phyloP scores from a whole-genome alignment of 2,888 invertebrate species.

The Luperina testacea region DNA sequence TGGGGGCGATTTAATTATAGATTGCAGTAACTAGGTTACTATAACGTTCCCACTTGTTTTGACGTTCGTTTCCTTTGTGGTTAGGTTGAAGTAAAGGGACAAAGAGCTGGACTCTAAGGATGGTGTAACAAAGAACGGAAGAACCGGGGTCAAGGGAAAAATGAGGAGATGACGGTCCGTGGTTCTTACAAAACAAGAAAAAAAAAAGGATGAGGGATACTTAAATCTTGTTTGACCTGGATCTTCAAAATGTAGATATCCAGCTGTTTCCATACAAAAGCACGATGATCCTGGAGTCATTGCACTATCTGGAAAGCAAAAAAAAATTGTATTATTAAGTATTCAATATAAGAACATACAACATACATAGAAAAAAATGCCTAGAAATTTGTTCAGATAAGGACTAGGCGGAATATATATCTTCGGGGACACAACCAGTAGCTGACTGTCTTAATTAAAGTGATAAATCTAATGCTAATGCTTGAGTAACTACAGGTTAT shows the following conservation, averaged over 20 bases:
- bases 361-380: background rate
- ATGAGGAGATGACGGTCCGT: background rate
- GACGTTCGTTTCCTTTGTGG: conserved; percentile 15
- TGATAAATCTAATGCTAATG: background rate
- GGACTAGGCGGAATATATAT: background rate
- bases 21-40: conserved; percentile 41
- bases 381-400: too few relatives aligned
- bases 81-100: background rate
- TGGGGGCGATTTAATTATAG: conserved; percentile 41
- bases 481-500: background rate
- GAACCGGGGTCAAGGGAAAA: background rate
- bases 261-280: background rate
- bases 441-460: background rate
- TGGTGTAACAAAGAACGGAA: background rate
- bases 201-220: background rate
- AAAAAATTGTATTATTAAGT: background rate
- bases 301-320: conserved; percentile 25
- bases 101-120: conserved; percentile 16
- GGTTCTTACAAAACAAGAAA: background rate
- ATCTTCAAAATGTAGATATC: conserved; percentile 6
- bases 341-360: background rate
- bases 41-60: conserved; percentile 13
- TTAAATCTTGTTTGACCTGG: conserved; percentile 25
- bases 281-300: background rate
- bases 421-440: background rate